Conservation (phyloP, 2,888 invertebrate genomes). For the Synanthedon andrenaeformis region DNA sequence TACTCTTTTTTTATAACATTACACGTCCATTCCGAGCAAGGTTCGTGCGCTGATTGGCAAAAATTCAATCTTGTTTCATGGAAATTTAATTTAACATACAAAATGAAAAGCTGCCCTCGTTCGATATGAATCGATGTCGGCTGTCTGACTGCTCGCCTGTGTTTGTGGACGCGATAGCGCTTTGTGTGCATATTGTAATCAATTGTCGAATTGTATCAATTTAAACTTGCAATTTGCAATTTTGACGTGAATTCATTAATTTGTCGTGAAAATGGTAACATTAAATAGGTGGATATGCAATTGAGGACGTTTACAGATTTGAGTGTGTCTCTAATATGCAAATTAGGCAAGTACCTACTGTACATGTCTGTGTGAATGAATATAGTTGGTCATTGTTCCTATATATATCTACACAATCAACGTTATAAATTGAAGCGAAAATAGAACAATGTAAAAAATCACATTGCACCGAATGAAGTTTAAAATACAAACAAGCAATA, state of each 20-base stretch:
- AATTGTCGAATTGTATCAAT: conserved; percentile 49
- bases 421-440: too few species aligned
- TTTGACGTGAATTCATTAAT: conserved; percentile 59
- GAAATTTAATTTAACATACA: conserved; percentile 70
- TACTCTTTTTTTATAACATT: not conserved
- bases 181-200: conserved; percentile 67
- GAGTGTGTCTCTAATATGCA: not conserved
- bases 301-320: not conserved
- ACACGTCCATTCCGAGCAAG: not conserved
- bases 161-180: conserved; percentile 58
- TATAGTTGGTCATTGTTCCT: too few species aligned
- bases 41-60: conserved; percentile 63
- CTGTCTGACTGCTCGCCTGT: conserved; percentile 59
- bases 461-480: too few species aligned
- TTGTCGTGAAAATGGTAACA: conserved; percentile 27
- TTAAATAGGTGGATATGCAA: conserved; percentile 1
- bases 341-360: not conserved
- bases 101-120: conserved; percentile 64
- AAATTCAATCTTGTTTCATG: conserved; percentile 70
- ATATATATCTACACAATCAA: too few species aligned
- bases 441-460: too few species aligned
- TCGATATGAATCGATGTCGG: conserved; percentile 64
- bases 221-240: conserved; percentile 62
- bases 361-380: not conserved
- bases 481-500: too few species aligned